These are phyloP conservation scores for Hecatera dysodea DNA, from an alignment of 2,888 invertebrate genomes.

Conservation along the genomic window DNA sequence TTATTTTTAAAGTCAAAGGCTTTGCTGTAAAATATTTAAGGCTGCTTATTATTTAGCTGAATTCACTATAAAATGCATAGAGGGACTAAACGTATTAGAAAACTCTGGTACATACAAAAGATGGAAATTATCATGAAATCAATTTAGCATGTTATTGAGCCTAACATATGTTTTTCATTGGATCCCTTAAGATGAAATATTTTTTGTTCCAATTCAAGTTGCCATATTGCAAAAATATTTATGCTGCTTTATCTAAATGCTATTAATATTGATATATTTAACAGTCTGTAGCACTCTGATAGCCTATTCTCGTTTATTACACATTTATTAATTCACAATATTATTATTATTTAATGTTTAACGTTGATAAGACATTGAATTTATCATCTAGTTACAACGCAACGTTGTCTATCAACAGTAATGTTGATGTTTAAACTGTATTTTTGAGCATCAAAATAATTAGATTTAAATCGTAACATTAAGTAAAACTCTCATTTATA, in stretches of 20 bases:
- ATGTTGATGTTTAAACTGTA: not conserved
- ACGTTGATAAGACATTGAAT: not conserved
- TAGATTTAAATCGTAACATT: not conserved
- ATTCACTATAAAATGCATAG: slow-evolving; percentile 36
- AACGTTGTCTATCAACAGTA: not conserved
- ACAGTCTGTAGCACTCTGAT: not conserved
- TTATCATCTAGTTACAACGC: not conserved
- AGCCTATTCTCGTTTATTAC: not conserved
- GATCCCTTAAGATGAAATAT: not conserved
- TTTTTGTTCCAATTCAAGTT: not conserved
- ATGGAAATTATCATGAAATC: slow-evolving; percentile 13
- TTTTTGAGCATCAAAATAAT: too few species aligned
- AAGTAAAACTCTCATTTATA: not conserved
- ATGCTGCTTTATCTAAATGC: not conserved
- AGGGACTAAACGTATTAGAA: slow-evolving; percentile 18
- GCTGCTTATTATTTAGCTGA: slow-evolving; percentile 27
- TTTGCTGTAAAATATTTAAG: slow-evolving; percentile 13
- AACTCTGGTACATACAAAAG: not conserved
- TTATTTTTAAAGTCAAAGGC: not conserved
- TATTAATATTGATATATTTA: not conserved
- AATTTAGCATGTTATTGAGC: not conserved
- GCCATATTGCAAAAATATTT: not conserved
- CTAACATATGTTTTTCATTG: not conserved
- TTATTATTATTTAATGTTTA: too few species aligned
- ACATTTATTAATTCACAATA: not conserved